Conservation (phyloP, 37 sponge, comb jelly and placozoan species). For the Halisarca cf. caerulea region DNA sequence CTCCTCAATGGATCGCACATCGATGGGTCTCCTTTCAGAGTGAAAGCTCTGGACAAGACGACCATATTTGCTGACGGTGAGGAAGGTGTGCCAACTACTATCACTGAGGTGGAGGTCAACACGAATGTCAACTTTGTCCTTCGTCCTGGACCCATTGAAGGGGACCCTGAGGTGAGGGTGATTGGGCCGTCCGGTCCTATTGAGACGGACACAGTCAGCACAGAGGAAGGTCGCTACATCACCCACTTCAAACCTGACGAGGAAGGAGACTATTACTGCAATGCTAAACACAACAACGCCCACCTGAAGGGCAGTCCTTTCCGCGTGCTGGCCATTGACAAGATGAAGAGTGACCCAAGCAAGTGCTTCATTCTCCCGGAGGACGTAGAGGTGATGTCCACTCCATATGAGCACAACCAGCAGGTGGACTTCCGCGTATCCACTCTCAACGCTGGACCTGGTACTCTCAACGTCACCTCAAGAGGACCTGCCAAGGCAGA, state of each 20-base stretch:
- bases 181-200: slow-evolving; percentile 55
- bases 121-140: slow-evolving; percentile 25
- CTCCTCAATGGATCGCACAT: slow-evolving; percentile 59
- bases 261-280: slow-evolving; percentile 40
- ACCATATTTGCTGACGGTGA: slow-evolving; percentile 15
- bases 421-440: slow-evolving; percentile 55
- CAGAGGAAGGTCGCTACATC: slow-evolving; percentile 8
- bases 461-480: slow-evolving; percentile 74
- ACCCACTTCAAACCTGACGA: slow-evolving; percentile 30
- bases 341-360: slow-evolving; percentile 30
- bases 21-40: slow-evolving; percentile 68
- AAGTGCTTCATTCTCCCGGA: slow-evolving; percentile 64
- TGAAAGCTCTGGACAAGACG: slow-evolving; percentile 34
- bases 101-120: slow-evolving; percentile 41
- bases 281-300: slow-evolving; percentile 19
- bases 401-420: slow-evolving; percentile 31
- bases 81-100: slow-evolving; percentile 39
- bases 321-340: slow-evolving; percentile 7
- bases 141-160: slow-evolving; percentile 14
- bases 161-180: slow-evolving; percentile 43
- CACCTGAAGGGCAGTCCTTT: slow-evolving; percentile 42
- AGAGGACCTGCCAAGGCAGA: slow-evolving; percentile 50
- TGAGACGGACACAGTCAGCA: slow-evolving; percentile 29
- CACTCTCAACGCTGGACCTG: slow-evolving; percentile 70
- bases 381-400: slow-evolving; percentile 47